phyloP scores from a whole-genome alignment of 2,888 invertebrate species.

The Morpho achilles region DNA sequence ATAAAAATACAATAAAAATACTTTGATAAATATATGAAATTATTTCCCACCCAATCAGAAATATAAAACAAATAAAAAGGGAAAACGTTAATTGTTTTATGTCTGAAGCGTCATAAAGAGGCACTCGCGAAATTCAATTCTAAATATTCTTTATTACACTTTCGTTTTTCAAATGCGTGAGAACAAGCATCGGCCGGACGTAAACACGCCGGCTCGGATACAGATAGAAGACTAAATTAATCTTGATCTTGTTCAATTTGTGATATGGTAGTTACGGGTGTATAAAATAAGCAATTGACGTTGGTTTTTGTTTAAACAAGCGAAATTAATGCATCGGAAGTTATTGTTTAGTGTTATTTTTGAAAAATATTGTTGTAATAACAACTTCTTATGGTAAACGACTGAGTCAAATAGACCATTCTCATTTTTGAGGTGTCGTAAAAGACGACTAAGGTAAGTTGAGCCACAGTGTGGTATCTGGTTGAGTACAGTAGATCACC shows the following conservation, averaged over 20 bases:
- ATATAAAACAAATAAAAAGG: constrained; percentile 9
- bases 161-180: constrained; percentile 23
- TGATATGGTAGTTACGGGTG: too few relatives aligned
- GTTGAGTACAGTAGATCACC: too few relatives aligned
- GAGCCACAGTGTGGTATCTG: too few relatives aligned
- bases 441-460: too few relatives aligned
- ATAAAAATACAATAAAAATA: background rate
- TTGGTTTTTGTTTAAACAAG: too few relatives aligned
- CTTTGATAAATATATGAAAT: background rate
- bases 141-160: constrained; percentile 23
- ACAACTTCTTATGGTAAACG: too few relatives aligned
- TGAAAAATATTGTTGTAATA: too few relatives aligned
- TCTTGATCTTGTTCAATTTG: background rate
- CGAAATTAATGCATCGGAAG: too few relatives aligned
- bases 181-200: constrained; percentile 11
- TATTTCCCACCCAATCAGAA: background rate
- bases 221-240: background rate
- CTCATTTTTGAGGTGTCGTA: too few relatives aligned
- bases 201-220: background rate
- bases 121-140: constrained; percentile 14
- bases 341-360: too few relatives aligned
- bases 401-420: too few relatives aligned
- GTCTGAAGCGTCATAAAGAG: constrained; percentile 16
- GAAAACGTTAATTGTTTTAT: constrained; percentile 17
- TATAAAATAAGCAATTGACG: too few relatives aligned